A percentile compares a stretch with the other conserved stretches of the same genome.
Evolutionary conservation across 2,888 invertebrate species (phyloP).

Genomic region (Sipha maydis): DNA sequence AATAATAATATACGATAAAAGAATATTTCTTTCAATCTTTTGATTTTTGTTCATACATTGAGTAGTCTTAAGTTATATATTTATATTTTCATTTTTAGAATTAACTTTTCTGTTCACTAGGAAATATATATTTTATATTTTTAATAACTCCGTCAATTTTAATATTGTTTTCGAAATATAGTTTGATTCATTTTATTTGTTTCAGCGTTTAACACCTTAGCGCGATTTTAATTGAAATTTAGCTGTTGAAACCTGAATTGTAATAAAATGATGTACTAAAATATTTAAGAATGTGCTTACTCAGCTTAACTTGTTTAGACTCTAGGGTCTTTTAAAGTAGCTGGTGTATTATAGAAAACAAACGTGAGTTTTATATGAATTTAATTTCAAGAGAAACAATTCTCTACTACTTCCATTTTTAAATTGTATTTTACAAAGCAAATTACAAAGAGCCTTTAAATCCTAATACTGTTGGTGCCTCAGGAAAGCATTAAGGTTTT

Average conservation of each 20-base stretch:
- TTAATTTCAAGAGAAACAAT: conserved; percentile 23
- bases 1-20: neutral
- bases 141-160: neutral
- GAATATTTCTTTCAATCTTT: conserved; percentile 40
- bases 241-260: conserved; percentile 17
- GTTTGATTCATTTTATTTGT: neutral
- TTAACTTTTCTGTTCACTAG: no score
- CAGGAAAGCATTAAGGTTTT: neutral
- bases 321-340: neutral
- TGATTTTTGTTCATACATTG: conserved; percentile 19
- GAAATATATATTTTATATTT: neutral
- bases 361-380: conserved; percentile 5
- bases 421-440: conserved; percentile 6
- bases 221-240: conserved; percentile 31
- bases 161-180: neutral
- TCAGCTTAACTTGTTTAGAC: conserved; percentile 27
- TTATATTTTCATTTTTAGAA: no score
- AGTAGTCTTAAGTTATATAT: neutral
- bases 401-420: conserved; percentile 12
- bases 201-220: neutral
- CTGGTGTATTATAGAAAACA: conserved; percentile 22
- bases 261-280: neutral
- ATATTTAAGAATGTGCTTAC: neutral
- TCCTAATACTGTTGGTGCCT: neutral
- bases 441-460: conserved; percentile 20